Evolutionary conservation across 2,888 invertebrate species (phyloP).

Genomic region (Apamea anceps): DNA sequence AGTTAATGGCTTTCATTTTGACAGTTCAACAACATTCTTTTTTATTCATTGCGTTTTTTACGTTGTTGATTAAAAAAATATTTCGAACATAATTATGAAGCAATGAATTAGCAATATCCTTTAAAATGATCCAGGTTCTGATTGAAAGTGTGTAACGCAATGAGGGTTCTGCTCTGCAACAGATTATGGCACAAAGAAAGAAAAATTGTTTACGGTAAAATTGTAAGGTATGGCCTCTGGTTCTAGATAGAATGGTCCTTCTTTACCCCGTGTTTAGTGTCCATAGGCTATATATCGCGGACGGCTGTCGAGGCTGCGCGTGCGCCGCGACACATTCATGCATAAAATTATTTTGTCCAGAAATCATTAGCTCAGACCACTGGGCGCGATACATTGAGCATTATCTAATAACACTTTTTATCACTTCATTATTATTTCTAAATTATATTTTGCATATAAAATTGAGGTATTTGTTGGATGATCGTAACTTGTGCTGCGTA

Average conservation of each 20-base stretch:
- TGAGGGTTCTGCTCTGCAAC: background rate
- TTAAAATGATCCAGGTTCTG: background rate
- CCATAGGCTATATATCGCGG: slow-evolving; percentile 62
- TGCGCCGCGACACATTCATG: slow-evolving; percentile 74
- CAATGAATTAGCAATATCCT: background rate
- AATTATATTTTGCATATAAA: background rate
- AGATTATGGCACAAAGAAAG: background rate
- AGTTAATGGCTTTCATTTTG: background rate
- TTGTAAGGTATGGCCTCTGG: background rate
- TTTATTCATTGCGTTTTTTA: background rate
- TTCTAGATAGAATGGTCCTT: slow-evolving; percentile 17
- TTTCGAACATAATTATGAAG: background rate
- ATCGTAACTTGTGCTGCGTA: background rate
- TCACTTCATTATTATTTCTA: slow-evolving; percentile 1
- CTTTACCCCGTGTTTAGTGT: slow-evolving; percentile 3
- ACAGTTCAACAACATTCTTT: background rate
- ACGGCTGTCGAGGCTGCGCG: slow-evolving; percentile 56
- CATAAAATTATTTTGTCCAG: slow-evolving; percentile 78
- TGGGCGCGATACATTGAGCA: slow-evolving; percentile 37
- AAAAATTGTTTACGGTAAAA: background rate
- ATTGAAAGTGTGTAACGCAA: background rate
- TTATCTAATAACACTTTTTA: slow-evolving; percentile 27
- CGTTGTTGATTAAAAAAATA: background rate
- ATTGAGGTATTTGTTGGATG: background rate
- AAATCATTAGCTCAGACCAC: slow-evolving; percentile 68